Base-by-base conservation (phyloP, 2,888 invertebrate genomes). In the Amphipoea oculea region DNA sequence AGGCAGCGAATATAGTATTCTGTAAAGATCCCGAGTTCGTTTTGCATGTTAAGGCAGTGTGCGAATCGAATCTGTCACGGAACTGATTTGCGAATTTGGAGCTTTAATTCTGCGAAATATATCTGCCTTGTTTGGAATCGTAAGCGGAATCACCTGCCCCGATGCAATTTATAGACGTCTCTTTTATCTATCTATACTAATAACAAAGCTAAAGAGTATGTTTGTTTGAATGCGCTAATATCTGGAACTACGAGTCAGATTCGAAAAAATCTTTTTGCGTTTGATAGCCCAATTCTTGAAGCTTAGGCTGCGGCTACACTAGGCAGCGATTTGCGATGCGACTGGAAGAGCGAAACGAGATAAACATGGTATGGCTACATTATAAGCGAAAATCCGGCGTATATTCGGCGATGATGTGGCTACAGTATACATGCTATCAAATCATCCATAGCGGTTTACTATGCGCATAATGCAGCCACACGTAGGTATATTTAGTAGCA, bases 41-140 rank as follows among this genome's bases (percentile, higher is more conserved):
- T 91, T 93, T 90, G 93, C 91, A 94, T 94, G 90, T 86, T 92
- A 92, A 93, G 86, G 81, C 87, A 85, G 60, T 90, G 90, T 90
- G 82, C 86, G 82, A 85, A 88, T 86, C 87, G 86, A 85, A 84
- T 86, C 74, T 86, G 86, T 88, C 87, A 72, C 73, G 73, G 73
- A 76, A 84, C 85, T 83, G 81, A 85, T 86, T 83, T 83, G 71
- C 63, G 83, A 87, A 84, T 86, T 88, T 69, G 36, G 72, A 60
- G 62, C 40, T 68, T 66, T 78, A 87, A 87, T 87, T 85, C 82
- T 68, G 42, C 54, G 71, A 62, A 69, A 82, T 60, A 45, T 63
- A 62, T 80, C 48, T 62, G 69, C n/a, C 11, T 69, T 57, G 69
- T 81, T 81, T 40, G 20, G 4, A 51, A 20, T 36, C 40, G 23